phyloP scores from a whole-genome alignment of 2,797 vertebrate species.

The Gastrophryne carolinensis region DNA sequence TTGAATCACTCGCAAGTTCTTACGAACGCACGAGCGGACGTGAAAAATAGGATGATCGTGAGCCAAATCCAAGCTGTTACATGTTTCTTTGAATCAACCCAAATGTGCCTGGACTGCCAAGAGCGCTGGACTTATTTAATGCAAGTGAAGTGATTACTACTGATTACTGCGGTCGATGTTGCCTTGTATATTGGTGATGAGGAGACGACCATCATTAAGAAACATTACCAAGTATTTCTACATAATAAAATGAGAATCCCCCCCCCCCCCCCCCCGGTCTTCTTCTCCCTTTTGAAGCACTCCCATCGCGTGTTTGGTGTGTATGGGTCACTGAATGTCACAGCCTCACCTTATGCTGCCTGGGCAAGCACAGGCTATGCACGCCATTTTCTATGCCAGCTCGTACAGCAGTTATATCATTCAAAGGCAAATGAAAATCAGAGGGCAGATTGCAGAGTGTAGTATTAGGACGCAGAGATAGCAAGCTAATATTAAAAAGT shows the following conservation, averaged over 20 bases:
- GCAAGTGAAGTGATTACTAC: neutral
- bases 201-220: slow-evolving; percentile 6
- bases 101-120: too few species aligned
- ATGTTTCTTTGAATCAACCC: too few species aligned
- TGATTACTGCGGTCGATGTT: neutral
- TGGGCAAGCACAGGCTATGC: slow-evolving; percentile 29
- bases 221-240: slow-evolving; percentile 9
- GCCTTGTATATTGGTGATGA: slow-evolving; percentile 2
- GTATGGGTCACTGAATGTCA: slow-evolving; percentile 44
- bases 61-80: too few species aligned
- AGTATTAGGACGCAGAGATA: neutral
- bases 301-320: slow-evolving; percentile 44
- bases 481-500: too few species aligned
- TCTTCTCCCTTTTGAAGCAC: neutral
- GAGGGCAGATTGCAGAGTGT: neutral
- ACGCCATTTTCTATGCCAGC: slow-evolving; percentile 19
- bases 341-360: slow-evolving; percentile 40
- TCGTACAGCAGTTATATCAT: neutral
- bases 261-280: neutral
- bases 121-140: too few species aligned
- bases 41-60: too few species aligned
- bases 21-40: too few species aligned
- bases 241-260: slow-evolving; percentile 7
- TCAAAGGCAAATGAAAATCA: neutral
- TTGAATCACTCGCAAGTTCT: too few species aligned